Conservation (phyloP, 1,140 invertebrate genomes). For the Hyles euphorbiae region DNA sequence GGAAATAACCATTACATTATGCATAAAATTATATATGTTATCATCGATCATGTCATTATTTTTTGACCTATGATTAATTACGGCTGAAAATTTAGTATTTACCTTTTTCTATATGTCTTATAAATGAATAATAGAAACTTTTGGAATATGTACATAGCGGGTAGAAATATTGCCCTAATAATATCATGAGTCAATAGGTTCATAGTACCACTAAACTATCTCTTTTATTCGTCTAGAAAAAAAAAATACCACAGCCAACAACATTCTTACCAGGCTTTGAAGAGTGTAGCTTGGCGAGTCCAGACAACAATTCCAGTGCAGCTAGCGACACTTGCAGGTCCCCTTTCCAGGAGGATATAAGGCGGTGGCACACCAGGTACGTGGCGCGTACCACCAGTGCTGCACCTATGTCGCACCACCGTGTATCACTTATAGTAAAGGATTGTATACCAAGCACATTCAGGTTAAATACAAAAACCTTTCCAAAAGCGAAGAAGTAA, state of each 20-base stretch:
- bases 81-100: too few relatives aligned
- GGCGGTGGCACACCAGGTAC: constrained; percentile 93
- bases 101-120: too few relatives aligned
- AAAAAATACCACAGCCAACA: too few relatives aligned
- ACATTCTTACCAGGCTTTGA: constrained; percentile 87
- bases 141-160: too few relatives aligned
- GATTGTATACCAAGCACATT: too few relatives aligned
- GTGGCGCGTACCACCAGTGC: constrained; percentile 93
- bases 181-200: background rate
- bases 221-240: too few relatives aligned
- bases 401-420: constrained; percentile 76
- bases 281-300: constrained; percentile 90
- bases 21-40: background rate
- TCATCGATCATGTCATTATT: background rate
- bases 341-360: constrained; percentile 97
- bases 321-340: constrained; percentile 96
- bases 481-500: too few relatives aligned
- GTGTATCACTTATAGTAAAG: too few relatives aligned
- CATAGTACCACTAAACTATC: too few relatives aligned
- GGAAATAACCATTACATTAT: constrained; percentile 22
- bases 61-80: constrained; percentile 1
- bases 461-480: too few relatives aligned
- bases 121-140: too few relatives aligned
- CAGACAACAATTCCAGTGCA: constrained; percentile 92
- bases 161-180: background rate